phyloP scores from a whole-genome alignment of 2,113 vertebrate species.

The Tauraco erythrolophus region DNA sequence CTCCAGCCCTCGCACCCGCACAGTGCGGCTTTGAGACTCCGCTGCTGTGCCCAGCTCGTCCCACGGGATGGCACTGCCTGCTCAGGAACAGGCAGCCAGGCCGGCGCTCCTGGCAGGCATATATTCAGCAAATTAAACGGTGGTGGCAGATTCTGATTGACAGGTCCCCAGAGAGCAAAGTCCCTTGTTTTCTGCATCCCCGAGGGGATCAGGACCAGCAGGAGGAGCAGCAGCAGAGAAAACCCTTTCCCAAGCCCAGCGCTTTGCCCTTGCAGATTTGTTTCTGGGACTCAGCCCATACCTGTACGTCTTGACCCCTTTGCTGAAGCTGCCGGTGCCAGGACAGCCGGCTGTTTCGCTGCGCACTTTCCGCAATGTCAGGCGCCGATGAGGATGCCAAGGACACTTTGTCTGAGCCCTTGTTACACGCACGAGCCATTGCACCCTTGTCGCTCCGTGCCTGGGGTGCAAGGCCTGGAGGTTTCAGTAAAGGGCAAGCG shows the following conservation, averaged over 20 bases:
- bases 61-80: conserved; percentile 74
- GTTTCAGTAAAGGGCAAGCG: background rate
- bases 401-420: accelerated
- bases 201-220: background rate
- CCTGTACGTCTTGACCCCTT: conserved; percentile 26
- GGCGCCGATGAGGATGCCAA: background rate
- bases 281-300: conserved; percentile 24
- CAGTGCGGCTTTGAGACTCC: background rate
- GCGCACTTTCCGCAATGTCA: background rate
- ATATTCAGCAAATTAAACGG: conserved; percentile 61
- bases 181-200: conserved; percentile 46
- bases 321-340: background rate
- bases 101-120: background rate
- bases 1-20: accelerated
- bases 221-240: conserved; percentile 20
- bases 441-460: accelerated
- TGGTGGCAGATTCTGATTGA: conserved; percentile 61
- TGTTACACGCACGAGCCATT: accelerated
- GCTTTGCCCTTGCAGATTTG: conserved; percentile 33
- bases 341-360: background rate
- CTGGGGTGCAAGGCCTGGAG: background rate
- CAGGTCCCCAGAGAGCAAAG: conserved; percentile 44
- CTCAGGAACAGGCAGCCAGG: conserved; percentile 23
- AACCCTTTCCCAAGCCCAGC: background rate
- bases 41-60: conserved; percentile 20